Conservation (phyloP, 2,797 vertebrate genomes). For the Selene dorsalis region DNA sequence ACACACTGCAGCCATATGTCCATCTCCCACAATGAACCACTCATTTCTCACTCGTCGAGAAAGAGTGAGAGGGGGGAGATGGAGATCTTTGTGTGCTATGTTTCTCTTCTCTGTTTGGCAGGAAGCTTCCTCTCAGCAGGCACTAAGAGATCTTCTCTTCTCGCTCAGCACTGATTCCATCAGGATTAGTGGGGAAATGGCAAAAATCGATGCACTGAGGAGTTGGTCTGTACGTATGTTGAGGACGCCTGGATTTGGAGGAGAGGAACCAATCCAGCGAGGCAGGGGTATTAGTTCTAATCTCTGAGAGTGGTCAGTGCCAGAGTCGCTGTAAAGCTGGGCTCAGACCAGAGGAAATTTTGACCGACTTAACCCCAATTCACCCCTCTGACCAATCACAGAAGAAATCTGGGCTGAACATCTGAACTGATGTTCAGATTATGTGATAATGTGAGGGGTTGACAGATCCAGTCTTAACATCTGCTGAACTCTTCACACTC, state of each 20-base stretch:
- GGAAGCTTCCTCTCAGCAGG: conserved; percentile 41
- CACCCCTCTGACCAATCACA: no score
- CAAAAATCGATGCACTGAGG: conserved; percentile 70
- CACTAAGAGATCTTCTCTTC: conserved; percentile 29
- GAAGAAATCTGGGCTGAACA: no score
- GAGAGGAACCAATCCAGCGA: conserved; percentile 53
- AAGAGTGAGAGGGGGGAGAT: conserved; percentile 23
- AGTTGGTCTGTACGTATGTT: conserved; percentile 51
- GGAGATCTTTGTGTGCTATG: conserved; percentile 9
- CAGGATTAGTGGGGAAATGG: conserved; percentile 69
- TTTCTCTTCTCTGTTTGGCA: conserved; percentile 52
- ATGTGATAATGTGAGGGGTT: no score
- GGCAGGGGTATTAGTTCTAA: conserved; percentile 60
- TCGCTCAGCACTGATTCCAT: conserved; percentile 55
- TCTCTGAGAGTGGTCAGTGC: conserved; percentile 44
- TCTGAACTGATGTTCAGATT: no score
- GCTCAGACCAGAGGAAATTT: no score
- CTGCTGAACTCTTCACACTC: no score
- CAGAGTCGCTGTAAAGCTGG: conserved; percentile 3
- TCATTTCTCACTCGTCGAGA: conserved; percentile 38
- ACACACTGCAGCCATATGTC: conserved; percentile 44
- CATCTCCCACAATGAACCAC: conserved; percentile 54
- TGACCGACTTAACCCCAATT: no score
- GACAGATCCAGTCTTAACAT: no score
- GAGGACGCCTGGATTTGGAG: conserved; percentile 35